Percentiles rank a stretch among this genome's conserved stretches.
Evolutionary conservation across 2,888 invertebrate genomes (phyloP).

Genomic region (Lycocerus yunnanus): DNA sequence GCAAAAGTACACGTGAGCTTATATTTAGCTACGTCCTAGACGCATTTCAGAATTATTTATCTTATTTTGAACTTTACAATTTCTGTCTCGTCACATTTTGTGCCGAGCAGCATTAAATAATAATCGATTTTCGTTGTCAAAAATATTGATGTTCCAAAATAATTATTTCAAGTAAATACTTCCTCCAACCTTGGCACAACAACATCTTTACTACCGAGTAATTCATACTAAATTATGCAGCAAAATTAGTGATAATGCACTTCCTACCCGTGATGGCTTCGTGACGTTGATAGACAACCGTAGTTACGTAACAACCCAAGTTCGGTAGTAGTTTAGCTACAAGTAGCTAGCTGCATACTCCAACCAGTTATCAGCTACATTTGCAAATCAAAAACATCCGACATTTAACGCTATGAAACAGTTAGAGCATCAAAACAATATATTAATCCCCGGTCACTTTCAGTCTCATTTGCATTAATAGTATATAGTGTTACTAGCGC

Average conservation of each 20-base stretch:
- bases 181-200: neutral
- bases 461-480: no score
- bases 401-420: no score
- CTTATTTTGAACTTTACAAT: neutral
- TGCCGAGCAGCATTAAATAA: neutral
- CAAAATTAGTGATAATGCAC: neutral
- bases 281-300: neutral
- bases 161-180: neutral
- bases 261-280: neutral
- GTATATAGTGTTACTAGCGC: no score
- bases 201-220: neutral
- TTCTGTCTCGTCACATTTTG: neutral
- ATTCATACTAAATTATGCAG: neutral
- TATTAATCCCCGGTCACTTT: no score
- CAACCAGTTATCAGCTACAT: no score
- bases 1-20: neutral
- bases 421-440: no score
- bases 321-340: no score
- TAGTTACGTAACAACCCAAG: no score
- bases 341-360: no score
- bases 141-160: neutral
- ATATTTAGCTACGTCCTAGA: neutral
- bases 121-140: neutral
- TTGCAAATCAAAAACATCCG: no score
- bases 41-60: no score